phyloP scores from a whole-genome alignment of 2,113 vertebrate species.

The Tragulus kanchil region DNA sequence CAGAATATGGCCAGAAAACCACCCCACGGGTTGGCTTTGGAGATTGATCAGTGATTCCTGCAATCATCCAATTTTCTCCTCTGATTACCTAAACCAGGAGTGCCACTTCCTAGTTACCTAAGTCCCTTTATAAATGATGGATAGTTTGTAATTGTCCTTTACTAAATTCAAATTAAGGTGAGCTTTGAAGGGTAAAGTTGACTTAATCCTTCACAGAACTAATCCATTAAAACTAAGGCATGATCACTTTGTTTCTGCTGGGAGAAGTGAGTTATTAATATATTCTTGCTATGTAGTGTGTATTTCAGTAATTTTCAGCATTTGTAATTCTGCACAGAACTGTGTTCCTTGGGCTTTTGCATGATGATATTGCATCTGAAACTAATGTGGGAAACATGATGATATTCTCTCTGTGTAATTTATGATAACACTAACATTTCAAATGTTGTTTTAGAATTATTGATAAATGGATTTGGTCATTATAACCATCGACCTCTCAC shows the following conservation, averaged over 20 bases:
- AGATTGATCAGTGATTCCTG: slow-evolving; percentile 24
- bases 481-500: slow-evolving; percentile 91
- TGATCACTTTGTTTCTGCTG: slow-evolving; percentile 79
- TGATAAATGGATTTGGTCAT: slow-evolving; percentile 86
- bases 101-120: background rate
- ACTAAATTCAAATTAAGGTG: slow-evolving; percentile 47
- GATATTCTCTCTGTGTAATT: slow-evolving; percentile 77
- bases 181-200: slow-evolving; percentile 63
- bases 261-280: slow-evolving; percentile 81
- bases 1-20: slow-evolving; percentile 48
- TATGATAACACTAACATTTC: slow-evolving; percentile 87
- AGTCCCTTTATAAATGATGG: slow-evolving; percentile 35
- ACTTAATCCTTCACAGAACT: slow-evolving; percentile 79
- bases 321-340: slow-evolving; percentile 83
- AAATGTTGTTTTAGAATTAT: slow-evolving; percentile 86
- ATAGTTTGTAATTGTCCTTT: slow-evolving; percentile 64
- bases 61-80: slow-evolving; percentile 56
- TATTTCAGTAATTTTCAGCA: slow-evolving; percentile 77
- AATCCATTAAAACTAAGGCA: slow-evolving; percentile 83
- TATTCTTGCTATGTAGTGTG: slow-evolving; percentile 73
- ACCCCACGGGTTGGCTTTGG: slow-evolving; percentile 57
- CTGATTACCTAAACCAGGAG: background rate
- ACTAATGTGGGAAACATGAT: slow-evolving; percentile 78
- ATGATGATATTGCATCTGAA: slow-evolving; percentile 85
- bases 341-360: slow-evolving; percentile 85